phyloP scores from a whole-genome alignment of 2,888 invertebrate species.

The Scaptomyza polygonia region DNA sequence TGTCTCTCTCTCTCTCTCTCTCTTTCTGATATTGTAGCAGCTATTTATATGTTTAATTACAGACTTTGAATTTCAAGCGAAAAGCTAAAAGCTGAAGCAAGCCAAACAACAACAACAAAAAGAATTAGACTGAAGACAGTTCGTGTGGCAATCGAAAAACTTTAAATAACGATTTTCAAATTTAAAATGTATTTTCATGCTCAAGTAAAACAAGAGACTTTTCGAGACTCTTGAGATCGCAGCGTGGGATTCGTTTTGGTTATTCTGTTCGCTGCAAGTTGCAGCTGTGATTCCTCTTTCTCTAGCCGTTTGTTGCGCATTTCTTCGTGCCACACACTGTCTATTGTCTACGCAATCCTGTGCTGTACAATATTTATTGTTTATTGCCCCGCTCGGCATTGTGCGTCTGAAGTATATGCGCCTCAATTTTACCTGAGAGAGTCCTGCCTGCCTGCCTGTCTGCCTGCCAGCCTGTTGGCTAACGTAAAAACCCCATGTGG shows the following conservation, averaged over 20 bases:
- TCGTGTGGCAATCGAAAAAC: constrained; percentile 33
- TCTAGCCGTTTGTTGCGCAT: constrained; percentile 41
- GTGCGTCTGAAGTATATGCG: constrained; percentile 53
- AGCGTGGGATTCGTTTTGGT: constrained; percentile 60
- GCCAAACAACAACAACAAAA: background rate
- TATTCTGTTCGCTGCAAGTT: constrained; percentile 13
- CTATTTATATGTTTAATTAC: constrained; percentile 79
- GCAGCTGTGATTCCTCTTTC: constrained; percentile 28
- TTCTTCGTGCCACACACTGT: constrained; percentile 40
- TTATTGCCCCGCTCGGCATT: constrained; percentile 47
- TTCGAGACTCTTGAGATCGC: constrained; percentile 60
- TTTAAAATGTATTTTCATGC: constrained; percentile 74
- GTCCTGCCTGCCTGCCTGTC: constrained; percentile 23
- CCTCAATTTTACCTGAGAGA: constrained; percentile 56
- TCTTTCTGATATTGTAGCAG: constrained; percentile 48
- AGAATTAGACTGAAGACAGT: constrained; percentile 9
- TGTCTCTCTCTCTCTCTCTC: background rate
- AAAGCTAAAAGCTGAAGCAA: constrained; percentile 32
- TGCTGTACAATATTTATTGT: constrained; percentile 46
- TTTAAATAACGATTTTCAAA: constrained; percentile 66
- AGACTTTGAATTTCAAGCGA: constrained; percentile 61
- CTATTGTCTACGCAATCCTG: constrained; percentile 39
- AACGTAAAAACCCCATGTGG: constrained; percentile 69
- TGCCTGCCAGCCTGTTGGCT: constrained; percentile 41
- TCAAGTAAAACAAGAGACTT: constrained; percentile 33